These are phyloP conservation scores for Fragum sueziense DNA, from an alignment of 2,888 invertebrate genomes.

Conservation along the genomic window DNA sequence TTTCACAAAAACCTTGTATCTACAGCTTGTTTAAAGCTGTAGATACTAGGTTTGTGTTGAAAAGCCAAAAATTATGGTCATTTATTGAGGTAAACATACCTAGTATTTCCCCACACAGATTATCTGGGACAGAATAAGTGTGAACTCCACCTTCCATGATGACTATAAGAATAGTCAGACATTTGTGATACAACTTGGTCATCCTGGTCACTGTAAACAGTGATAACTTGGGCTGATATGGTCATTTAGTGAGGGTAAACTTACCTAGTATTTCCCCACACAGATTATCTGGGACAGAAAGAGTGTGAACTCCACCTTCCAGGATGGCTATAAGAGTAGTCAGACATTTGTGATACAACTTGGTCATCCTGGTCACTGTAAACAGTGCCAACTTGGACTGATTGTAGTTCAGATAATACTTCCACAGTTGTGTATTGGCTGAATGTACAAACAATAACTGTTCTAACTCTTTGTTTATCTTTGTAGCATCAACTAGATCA, in stretches of 20 bases:
- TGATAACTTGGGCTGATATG: slow-evolving; percentile 79
- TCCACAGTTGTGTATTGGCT: slow-evolving; percentile 81
- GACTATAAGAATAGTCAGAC: slow-evolving; percentile 77
- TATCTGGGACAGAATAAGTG: slow-evolving; percentile 73
- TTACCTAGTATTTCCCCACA: slow-evolving; percentile 75
- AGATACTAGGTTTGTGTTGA: too few relatives aligned
- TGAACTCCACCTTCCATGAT: slow-evolving; percentile 79
- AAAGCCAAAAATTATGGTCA: too few relatives aligned
- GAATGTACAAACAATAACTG: slow-evolving; percentile 81
- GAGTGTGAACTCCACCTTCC: slow-evolving; percentile 79
- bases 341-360: slow-evolving; percentile 80
- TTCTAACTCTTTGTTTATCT: slow-evolving; percentile 81
- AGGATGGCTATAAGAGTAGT: slow-evolving; percentile 75
- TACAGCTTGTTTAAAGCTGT: too few relatives aligned
- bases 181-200: slow-evolving; percentile 79
- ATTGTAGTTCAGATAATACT: slow-evolving; percentile 79
- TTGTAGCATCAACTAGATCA: slow-evolving; percentile 77
- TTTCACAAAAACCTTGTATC: too few relatives aligned
- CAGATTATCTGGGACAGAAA: slow-evolving; percentile 72
- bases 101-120: slow-evolving; percentile 75
- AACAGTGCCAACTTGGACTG: slow-evolving; percentile 80
- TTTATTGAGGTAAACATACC: too few relatives aligned
- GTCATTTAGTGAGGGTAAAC: too few relatives aligned
- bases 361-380: slow-evolving; percentile 75
- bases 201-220: slow-evolving; percentile 78